These are phyloP conservation scores for Peromyscus polionotus DNA, from an alignment of 2,113 vertebrate genomes.

Conservation along the genomic window DNA sequence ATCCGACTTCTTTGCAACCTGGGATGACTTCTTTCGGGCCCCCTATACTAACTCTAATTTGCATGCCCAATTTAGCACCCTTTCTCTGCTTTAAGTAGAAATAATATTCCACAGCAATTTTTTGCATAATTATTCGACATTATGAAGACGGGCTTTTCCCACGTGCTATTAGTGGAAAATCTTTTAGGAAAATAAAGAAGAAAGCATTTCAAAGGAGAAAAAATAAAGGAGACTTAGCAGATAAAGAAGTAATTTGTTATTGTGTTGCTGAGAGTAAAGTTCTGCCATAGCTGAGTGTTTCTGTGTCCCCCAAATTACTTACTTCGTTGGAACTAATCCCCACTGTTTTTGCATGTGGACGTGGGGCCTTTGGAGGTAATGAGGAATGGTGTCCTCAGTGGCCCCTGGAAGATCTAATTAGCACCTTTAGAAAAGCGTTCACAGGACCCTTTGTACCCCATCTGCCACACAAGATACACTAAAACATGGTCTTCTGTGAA, in stretches of 20 bases:
- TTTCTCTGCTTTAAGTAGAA: conserved; percentile 55
- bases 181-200: conserved; percentile 50
- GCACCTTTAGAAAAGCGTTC: neutral
- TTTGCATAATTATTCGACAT: conserved; percentile 70
- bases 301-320: neutral
- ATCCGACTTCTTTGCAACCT: conserved; percentile 41
- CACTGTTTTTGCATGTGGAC: neutral
- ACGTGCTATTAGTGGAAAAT: conserved; percentile 49
- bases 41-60: conserved; percentile 51
- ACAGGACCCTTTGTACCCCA: accelerated
- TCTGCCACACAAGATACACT: neutral
- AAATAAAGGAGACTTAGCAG: conserved; percentile 19
- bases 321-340: neutral
- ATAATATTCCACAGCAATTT: conserved; percentile 55
- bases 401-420: neutral
- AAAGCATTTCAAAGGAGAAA: neutral
- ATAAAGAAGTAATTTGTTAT: neutral
- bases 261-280: neutral
- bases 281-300: neutral
- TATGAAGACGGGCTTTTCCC: conserved; percentile 43
- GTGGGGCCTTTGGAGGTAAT: neutral
- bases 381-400: neutral
- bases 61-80: conserved; percentile 43
- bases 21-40: conserved; percentile 46
- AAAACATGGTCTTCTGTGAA: neutral